A percentile compares a stretch with the other conserved stretches of the same genome.
Conservation (phyloP, 2,113 vertebrate species). For the Serinus canaria region DNA sequence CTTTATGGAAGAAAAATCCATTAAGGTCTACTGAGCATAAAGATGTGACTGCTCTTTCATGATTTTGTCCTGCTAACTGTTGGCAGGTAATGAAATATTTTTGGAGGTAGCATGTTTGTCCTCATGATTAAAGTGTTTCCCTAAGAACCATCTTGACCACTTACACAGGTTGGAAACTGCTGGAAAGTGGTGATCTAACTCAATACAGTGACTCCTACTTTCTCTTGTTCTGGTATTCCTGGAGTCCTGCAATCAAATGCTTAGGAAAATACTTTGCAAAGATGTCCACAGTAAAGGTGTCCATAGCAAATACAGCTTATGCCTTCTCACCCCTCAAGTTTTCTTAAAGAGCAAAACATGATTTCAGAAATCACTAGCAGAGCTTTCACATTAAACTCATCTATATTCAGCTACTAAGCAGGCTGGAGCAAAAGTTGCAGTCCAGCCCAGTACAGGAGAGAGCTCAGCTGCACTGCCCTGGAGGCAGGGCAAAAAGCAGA, state of each 20-base stretch:
- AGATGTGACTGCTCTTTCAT: background rate
- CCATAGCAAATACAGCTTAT: background rate
- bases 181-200: background rate
- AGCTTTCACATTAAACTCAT: background rate
- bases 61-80: background rate
- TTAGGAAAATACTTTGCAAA: background rate
- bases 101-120: background rate
- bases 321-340: background rate
- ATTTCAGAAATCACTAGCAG: background rate
- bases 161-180: background rate
- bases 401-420: background rate
- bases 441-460: background rate
- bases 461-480: background rate
- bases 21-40: background rate
- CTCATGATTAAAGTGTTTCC: background rate
- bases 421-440: background rate
- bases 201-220: background rate
- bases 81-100: background rate
- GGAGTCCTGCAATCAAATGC: background rate
- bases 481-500: background rate
- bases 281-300: background rate
- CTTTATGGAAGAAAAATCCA: background rate
- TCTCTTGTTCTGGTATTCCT: background rate
- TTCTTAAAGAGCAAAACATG: background rate
- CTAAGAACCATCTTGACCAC: background rate